Evolutionary conservation across 2,888 invertebrate species (phyloP).

Genomic region (Pyrochroa serraticornis): DNA sequence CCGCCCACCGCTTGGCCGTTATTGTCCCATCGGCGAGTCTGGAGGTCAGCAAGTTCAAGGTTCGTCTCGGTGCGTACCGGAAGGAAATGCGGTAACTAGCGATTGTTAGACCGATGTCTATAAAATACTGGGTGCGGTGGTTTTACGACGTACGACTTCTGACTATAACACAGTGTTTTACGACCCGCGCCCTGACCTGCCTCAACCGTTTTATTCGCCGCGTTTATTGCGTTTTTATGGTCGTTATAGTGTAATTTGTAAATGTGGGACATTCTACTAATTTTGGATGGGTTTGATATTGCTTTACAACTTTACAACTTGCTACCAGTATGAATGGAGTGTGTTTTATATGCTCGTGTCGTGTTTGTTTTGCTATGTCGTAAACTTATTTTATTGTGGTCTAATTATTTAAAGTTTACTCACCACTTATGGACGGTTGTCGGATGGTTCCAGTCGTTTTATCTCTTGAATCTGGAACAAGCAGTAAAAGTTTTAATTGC

Average conservation of each 20-base stretch:
- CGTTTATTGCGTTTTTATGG: constrained; percentile 58
- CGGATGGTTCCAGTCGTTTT: background rate
- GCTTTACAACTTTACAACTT: constrained; percentile 52
- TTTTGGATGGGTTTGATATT: constrained; percentile 54
- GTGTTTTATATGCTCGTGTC: constrained; percentile 43
- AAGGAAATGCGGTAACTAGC: constrained; percentile 46
- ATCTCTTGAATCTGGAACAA: constrained; percentile 36
- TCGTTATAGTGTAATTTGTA: constrained; percentile 56
- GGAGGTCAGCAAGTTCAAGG: constrained; percentile 41
- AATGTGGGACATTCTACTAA: constrained; percentile 57
- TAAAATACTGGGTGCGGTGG: constrained; percentile 51
- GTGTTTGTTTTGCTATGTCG: constrained; percentile 40
- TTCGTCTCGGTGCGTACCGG: constrained; percentile 35
- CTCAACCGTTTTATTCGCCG: constrained; percentile 57
- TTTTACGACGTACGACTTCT: constrained; percentile 55
- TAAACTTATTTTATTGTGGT: constrained; percentile 47
- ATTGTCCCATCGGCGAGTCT: background rate
- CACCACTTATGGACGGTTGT: constrained; percentile 38
- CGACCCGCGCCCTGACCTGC: constrained; percentile 55
- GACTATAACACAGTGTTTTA: constrained; percentile 55
- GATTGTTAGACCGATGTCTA: constrained; percentile 52
- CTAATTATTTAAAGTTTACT: constrained; percentile 43
- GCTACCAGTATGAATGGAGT: constrained; percentile 46
- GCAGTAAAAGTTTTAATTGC: constrained; percentile 30
- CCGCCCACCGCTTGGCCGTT: background rate